Base-by-base conservation (phyloP, 1,140 invertebrate genomes). In the Acromyrmex echinatior region DNA sequence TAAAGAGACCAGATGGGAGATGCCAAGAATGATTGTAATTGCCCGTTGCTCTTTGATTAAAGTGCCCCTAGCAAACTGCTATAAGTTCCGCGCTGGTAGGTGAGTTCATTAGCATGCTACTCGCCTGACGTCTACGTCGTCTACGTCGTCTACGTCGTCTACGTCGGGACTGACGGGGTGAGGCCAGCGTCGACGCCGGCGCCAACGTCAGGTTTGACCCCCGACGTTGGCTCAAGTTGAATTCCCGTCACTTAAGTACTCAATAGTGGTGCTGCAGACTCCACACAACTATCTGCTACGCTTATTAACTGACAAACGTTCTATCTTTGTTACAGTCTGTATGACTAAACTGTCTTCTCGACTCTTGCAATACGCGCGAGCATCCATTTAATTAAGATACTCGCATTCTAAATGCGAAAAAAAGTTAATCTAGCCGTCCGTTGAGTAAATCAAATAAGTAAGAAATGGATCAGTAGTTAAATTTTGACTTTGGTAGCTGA, bases 21-120 rank as follows among this genome's bases (percentile, higher is more conserved):
- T 74, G 77, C 74, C 35, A n/a, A 4, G 45, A 73, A 81, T 86
- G 58, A 89, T 89, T 81, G 77, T 89, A 89, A 90, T 90, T 90
- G 88, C 71, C n/a, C 1, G 84, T 89, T 81, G 56, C 66, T 86
- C 28, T 90, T 78, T 82, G 88, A 90, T 89, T 89, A 90, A 87
- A 89, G 74, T 58, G 77, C 39, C 68, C 25, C 31, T 63, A 63
- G 68, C 53, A 86, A 89, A 89, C 87, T 85, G 73, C 39, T 79
- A 51, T 68, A 79, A 66, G 60, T 79, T 45, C 79, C 58, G 51
- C 49, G 81, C 39, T 71, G 65, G 58, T 60, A 73, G 53, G 58
- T 66, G 45, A 84, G 81, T 89, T 89, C 77, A 90, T 90, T 90
- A 90, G 76, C 88, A 89, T 90, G 82, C 77, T 25, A 49, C 49